Percentiles rank a stretch among this genome's conserved stretches.
phyloP scores from a whole-genome alignment of 2,888 invertebrate genomes.

The Unio delphinus region DNA sequence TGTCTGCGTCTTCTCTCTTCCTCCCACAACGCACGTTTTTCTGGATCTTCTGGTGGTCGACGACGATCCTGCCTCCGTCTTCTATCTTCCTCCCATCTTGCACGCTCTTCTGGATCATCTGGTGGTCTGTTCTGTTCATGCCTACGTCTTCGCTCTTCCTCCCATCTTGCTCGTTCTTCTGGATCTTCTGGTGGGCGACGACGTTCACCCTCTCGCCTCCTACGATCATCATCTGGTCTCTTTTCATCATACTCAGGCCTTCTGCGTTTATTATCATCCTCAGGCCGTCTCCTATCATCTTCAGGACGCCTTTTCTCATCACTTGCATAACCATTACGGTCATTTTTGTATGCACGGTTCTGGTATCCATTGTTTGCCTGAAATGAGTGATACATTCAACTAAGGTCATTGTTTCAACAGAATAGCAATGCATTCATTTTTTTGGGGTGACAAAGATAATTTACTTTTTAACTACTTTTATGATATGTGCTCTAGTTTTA shows the following conservation, averaged over 20 bases:
- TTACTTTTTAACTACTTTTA: too few species aligned
- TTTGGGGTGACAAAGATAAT: too few species aligned
- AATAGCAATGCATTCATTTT: too few species aligned
- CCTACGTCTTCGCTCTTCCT: slow-evolving; percentile 23
- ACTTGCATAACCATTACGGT: slow-evolving; percentile 14
- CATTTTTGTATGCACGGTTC: slow-evolving; percentile 46
- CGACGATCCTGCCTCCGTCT: slow-evolving; percentile 23
- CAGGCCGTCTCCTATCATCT: slow-evolving; percentile 30
- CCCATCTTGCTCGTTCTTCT: slow-evolving; percentile 16
- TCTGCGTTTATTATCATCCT: slow-evolving; percentile 16
- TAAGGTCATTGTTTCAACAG: neutral
- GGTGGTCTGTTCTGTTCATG: slow-evolving; percentile 25
- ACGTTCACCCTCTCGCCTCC: slow-evolving; percentile 22
- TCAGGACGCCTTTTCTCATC: slow-evolving; percentile 16
- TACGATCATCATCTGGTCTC: slow-evolving; percentile 21
- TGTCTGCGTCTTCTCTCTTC: slow-evolving; percentile 16
- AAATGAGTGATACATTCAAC: neutral
- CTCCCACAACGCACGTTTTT: slow-evolving; percentile 6
- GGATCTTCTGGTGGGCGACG: slow-evolving; percentile 28
- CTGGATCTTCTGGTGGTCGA: slow-evolving; percentile 19
- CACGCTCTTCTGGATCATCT: slow-evolving; percentile 20
- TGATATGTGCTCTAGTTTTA: too few species aligned
- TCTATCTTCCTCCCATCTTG: slow-evolving; percentile 20
- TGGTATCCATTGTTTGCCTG: slow-evolving; percentile 24
- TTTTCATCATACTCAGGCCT: slow-evolving; percentile 16